These are phyloP conservation scores for Holcopasites calliopsidis DNA, from an alignment of 1,140 invertebrate species.

Conservation along the genomic window DNA sequence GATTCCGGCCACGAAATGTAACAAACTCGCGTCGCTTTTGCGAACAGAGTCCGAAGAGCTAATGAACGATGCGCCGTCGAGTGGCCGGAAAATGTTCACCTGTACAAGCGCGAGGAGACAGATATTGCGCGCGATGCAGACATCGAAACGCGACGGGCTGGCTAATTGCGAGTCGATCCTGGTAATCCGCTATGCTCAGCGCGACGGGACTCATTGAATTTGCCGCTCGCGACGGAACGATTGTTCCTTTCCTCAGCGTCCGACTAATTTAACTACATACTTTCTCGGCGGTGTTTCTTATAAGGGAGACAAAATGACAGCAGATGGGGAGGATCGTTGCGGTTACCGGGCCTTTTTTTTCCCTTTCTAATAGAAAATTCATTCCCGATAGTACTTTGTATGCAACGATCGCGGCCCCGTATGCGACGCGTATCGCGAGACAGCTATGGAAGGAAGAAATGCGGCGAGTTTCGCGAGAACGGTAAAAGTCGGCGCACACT, in stretches of 20 bases:
- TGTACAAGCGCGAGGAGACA: conserved; percentile 28
- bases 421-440: conserved; percentile 21
- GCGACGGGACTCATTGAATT: conserved; percentile 14
- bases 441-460: neutral
- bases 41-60: conserved; percentile 16
- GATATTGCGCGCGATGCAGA: conserved; percentile 15
- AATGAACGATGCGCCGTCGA: conserved; percentile 52
- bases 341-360: too few species aligned
- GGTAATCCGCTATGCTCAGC: conserved; percentile 14
- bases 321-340: too few species aligned
- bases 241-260: neutral
- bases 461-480: neutral
- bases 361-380: conserved; percentile 12
- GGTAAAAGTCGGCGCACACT: conserved; percentile 19
- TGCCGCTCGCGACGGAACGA: neutral
- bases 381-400: conserved; percentile 31
- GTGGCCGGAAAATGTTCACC: conserved; percentile 48
- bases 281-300: too few species aligned
- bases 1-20: conserved; percentile 57
- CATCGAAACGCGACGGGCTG: neutral
- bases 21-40: conserved; percentile 48
- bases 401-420: conserved; percentile 26
- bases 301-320: too few species aligned
- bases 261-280: conserved; percentile 30
- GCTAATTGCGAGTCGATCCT: conserved; percentile 53